These are phyloP conservation scores for Papilio gigon DNA, from an alignment of 2,888 invertebrate species.

Conservation along the genomic window DNA sequence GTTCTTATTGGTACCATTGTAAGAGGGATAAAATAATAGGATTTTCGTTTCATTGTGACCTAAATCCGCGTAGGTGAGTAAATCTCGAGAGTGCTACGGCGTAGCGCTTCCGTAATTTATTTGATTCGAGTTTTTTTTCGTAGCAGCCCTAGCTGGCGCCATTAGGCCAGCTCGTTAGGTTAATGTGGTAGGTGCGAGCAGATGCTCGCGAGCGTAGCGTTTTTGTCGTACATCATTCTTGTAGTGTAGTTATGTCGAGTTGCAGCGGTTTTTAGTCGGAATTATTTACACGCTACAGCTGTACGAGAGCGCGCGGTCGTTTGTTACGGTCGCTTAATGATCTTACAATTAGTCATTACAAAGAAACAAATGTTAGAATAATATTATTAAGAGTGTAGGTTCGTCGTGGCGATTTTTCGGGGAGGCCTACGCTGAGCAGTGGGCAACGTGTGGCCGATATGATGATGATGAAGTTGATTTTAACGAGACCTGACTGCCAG, in stretches of 20 bases:
- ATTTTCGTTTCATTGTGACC: slow-evolving; percentile 26
- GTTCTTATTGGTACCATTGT: neutral
- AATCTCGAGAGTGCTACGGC: slow-evolving; percentile 23
- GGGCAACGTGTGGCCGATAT: too few species aligned
- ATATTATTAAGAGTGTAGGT: too few species aligned
- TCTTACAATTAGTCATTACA: slow-evolving; percentile 19
- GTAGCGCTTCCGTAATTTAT: slow-evolving; percentile 66
- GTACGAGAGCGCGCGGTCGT: slow-evolving; percentile 38
- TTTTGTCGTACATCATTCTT: slow-evolving; percentile 74
- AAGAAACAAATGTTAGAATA: too few species aligned
- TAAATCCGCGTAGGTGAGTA: slow-evolving; percentile 24
- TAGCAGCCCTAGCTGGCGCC: slow-evolving; percentile 69
- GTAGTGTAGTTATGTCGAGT: slow-evolving; percentile 61
- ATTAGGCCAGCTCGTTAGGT: slow-evolving; percentile 80
- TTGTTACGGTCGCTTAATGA: slow-evolving; percentile 42
- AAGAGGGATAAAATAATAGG: slow-evolving; percentile 11
- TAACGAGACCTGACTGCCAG: too few species aligned
- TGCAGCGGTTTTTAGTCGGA: slow-evolving; percentile 48
- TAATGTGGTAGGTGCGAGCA: slow-evolving; percentile 77
- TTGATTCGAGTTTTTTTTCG: slow-evolving; percentile 72
- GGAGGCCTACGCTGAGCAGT: too few species aligned
- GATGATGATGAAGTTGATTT: too few species aligned
- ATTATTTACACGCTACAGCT: slow-evolving; percentile 43
- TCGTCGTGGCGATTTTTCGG: too few species aligned
- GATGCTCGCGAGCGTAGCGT: slow-evolving; percentile 65